Evolutionary conservation across 2,888 invertebrate genomes (phyloP).

Genomic region (Eristalinus sepulchralis): DNA sequence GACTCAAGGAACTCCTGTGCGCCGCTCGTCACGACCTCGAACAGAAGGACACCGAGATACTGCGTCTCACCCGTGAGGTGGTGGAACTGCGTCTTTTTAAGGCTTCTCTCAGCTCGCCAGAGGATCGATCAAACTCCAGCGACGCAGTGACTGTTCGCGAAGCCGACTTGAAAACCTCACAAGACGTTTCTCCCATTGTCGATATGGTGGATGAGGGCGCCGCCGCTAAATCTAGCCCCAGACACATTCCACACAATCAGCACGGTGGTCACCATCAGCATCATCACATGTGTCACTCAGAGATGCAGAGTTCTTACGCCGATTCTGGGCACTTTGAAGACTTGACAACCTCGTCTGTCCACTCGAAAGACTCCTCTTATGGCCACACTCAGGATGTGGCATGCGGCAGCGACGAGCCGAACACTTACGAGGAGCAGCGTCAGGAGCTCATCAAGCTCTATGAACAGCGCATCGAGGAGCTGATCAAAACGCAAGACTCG

Average conservation of each 20-base stretch:
- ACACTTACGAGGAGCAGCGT: constrained; percentile 84
- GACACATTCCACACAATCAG: constrained; percentile 75
- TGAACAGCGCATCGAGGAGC: constrained; percentile 88
- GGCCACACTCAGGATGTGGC: constrained; percentile 82
- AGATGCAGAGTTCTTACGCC: constrained; percentile 89
- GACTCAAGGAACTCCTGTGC: constrained; percentile 87
- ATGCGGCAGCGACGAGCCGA: constrained; percentile 74
- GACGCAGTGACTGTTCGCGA: constrained; percentile 89
- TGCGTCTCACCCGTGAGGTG: constrained; percentile 87
- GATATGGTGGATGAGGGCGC: constrained; percentile 82
- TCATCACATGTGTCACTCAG: constrained; percentile 76
- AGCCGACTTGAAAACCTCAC: constrained; percentile 84
- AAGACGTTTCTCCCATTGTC: constrained; percentile 82
- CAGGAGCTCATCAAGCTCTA: constrained; percentile 86
- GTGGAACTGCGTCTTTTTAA: constrained; percentile 91
- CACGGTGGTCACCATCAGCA: constrained; percentile 81
- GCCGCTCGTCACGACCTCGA: constrained; percentile 90
- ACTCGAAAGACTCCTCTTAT: constrained; percentile 88
- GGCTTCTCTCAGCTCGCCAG: constrained; percentile 89
- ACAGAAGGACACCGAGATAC: constrained; percentile 90
- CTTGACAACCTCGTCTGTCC: constrained; percentile 87
- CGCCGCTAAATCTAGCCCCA: constrained; percentile 79
- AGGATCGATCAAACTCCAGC: constrained; percentile 90
- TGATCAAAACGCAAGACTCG: constrained; percentile 84
- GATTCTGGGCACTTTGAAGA: constrained; percentile 95